A percentile compares a stretch with the other conserved stretches of the same genome.
These are phyloP conservation scores for Syrphus vitripennis DNA, from an alignment of 2,888 invertebrate species.

Conservation along the genomic window DNA sequence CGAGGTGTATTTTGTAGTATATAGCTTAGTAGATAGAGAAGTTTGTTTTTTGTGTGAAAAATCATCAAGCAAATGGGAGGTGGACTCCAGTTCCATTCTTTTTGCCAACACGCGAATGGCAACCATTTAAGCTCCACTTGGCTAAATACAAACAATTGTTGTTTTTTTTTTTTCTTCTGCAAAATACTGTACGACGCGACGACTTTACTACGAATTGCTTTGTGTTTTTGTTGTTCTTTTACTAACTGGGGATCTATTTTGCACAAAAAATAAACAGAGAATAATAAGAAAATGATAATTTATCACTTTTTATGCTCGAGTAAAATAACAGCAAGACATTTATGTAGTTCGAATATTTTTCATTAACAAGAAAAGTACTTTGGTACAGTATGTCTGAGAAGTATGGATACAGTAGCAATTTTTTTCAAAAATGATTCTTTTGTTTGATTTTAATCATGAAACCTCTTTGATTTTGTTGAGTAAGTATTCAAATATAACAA, in stretches of 20 bases:
- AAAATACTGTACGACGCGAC: neutral
- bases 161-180: slow-evolving; percentile 20
- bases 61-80: slow-evolving; percentile 47
- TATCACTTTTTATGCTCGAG: slow-evolving; percentile 49
- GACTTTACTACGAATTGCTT: neutral
- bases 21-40: slow-evolving; percentile 33
- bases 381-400: slow-evolving; percentile 24
- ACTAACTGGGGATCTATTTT: slow-evolving; percentile 11
- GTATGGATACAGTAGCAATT: too few relatives aligned
- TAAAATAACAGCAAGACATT: neutral
- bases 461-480: too few relatives aligned
- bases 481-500: too few relatives aligned
- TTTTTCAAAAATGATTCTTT: too few relatives aligned
- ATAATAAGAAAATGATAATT: slow-evolving; percentile 59
- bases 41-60: slow-evolving; percentile 40
- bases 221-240: neutral
- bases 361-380: neutral
- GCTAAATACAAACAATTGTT: slow-evolving; percentile 63
- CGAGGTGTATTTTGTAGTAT: neutral
- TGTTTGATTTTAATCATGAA: too few relatives aligned
- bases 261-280: neutral
- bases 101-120: slow-evolving; percentile 35
- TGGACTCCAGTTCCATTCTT: slow-evolving; percentile 27
- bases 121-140: slow-evolving; percentile 67
- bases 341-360: slow-evolving; percentile 9